Base-by-base conservation (phyloP, 2,888 invertebrate species). In the Scelioninae gen. 2 region DNA sequence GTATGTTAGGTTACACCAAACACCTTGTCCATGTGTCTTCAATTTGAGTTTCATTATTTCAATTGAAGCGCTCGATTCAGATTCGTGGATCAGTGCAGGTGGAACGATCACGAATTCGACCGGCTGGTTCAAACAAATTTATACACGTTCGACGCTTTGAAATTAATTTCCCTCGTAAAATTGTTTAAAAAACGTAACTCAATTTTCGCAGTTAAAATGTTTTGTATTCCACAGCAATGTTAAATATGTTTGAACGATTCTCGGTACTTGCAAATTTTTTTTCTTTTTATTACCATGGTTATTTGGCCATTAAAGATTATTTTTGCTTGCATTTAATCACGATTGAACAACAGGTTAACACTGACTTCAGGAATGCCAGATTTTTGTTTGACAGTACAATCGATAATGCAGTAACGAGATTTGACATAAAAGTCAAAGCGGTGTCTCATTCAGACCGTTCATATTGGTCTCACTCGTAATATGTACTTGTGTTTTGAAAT, bases 11-110 rank as follows among this genome's bases (percentile, higher is more conserved):
- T 18, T 55, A 37, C 41, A 65, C 28, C 10, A 28, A 41, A 57
- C 46, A 57, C 33, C 31, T 55, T 58, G 31, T 67, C 48, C 39
- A 48, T 48, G 63, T 63, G 63, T 63, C 41, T 52, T 31, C 13
- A 22, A 52, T n/a, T 22, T 53, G 15, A 13, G n/a, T 13, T 18
- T 50, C 35, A 50, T 10, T 7, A 39, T 46, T 35, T 43, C 7
- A 46, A 9, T 10, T 19, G 18, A 28, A 57, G 41, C 28, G 6
- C 11, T 57, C n/a, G 25, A 41, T 53, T 37, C 22, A 22, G n/a
- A n/a, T n/a, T n/a, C n/a, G n/a, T n/a, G n/a, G n/a, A n/a, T n/a
- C n/a, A n/a, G n/a, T n/a, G n/a, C n/a, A n/a, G n/a, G n/a, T n/a
- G n/a, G 11, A 19, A 10, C 2, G 1, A 43, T n/a, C 1, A 25